Evolutionary conservation across 1,140 invertebrate genomes (phyloP).

Genomic region (Cheumatopsyche charites): DNA sequence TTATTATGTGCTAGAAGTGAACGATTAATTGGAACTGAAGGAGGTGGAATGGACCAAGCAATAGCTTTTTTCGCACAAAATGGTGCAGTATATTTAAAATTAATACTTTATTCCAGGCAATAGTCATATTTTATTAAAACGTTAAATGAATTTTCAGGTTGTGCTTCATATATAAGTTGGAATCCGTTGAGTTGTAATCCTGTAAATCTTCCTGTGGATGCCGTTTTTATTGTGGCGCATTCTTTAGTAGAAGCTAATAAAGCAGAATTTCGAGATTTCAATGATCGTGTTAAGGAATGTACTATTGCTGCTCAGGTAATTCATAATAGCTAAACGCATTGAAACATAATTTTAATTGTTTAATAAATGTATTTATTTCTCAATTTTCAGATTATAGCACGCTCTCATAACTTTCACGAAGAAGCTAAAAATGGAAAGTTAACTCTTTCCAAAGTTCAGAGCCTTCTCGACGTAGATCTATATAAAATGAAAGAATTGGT

Average conservation of each 20-base stretch:
- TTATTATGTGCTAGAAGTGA: constrained; percentile 87
- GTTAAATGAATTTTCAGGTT: constrained; percentile 60
- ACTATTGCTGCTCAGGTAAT: constrained; percentile 85
- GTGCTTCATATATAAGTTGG: constrained; percentile 93
- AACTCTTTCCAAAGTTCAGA: constrained; percentile 31
- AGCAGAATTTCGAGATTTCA: constrained; percentile 89
- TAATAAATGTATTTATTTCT: constrained; percentile 2
- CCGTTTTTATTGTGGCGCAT: constrained; percentile 92
- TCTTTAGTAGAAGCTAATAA: constrained; percentile 92
- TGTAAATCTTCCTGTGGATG: constrained; percentile 79
- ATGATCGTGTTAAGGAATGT: constrained; percentile 94
- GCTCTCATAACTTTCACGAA: constrained; percentile 20
- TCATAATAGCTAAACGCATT: constrained; percentile 29
- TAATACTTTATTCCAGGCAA: neutral
- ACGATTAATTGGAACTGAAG: constrained; percentile 91
- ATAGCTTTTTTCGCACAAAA: constrained; percentile 91
- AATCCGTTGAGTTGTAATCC: constrained; percentile 82
- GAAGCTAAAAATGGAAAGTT: constrained; percentile 12
- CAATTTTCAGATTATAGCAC: constrained; percentile 35
- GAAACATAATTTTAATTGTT: too few species aligned
- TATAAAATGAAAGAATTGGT: constrained; percentile 36
- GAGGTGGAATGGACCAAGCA: constrained; percentile 99
- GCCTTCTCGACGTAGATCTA: constrained; percentile 29
- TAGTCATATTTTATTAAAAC: too few species aligned
- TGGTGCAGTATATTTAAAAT: constrained; percentile 60